Evolutionary conservation across 2,888 invertebrate species (phyloP), one percentile per base, ranked within the genome.

Genomic region (Malachius bipustulatus): DNA sequence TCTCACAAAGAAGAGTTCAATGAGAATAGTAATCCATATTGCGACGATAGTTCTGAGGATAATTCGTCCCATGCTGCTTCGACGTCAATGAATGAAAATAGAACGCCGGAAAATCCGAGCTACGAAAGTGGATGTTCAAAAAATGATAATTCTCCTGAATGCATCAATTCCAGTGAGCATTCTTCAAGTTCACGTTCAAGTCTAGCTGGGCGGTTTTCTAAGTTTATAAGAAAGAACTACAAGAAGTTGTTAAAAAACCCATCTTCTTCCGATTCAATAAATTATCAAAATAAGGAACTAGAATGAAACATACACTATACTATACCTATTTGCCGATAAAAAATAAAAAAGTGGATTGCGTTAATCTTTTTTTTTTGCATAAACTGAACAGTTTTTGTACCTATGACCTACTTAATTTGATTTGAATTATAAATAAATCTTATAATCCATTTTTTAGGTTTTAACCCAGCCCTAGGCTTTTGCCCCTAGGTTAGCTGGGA

Each of bases 161-260:
- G n/a, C n/a, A n/a, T n/a, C n/a, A n/a, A n/a, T n/a, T n/a, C n/a
- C n/a, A n/a, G n/a, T n/a, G n/a, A n/a, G n/a, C n/a, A n/a, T n/a
- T n/a, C n/a, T n/a, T n/a, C n/a, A n/a, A n/a, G n/a, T n/a, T n/a
- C n/a, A n/a, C 44, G 45, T 14, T 40, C 44, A 16, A 52, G 48
- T 41, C 51, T 54, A 43, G 50, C 56, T 40, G 54, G 54, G 36
- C 51, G 47, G 44, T 47, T 57, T 45, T 49, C 54, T 14, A 55
- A 50, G 39, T 56, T 58, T 43, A 44, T 53, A 30, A 49, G 50
- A 32, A 52, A 51, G 31, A 51, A 49, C 37, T 49, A 49, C 39
- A 44, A 44, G 24, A 48, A 46, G 40, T 35, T n/a, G n/a, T n/a
- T 43, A 30, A 52, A 50, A 44, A 44, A 47, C 24, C 24, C n/a